Percentiles rank a stretch among this genome's conserved stretches.
phyloP scores from a whole-genome alignment of 2,113 vertebrate species.

The Sinocyclocheilus grahami region DNA sequence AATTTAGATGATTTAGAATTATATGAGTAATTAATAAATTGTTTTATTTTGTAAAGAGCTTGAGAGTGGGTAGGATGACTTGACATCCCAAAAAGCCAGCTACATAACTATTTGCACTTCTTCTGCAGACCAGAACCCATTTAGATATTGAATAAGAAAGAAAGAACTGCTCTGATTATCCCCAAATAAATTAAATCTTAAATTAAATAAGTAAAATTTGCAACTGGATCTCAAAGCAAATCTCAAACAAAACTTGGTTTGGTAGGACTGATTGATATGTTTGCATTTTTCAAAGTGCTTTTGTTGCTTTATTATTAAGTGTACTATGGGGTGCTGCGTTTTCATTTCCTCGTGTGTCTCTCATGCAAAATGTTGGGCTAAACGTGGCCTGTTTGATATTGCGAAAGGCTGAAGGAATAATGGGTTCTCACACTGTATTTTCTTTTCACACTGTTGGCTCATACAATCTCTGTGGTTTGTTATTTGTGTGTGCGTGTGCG shows the following conservation, averaged over 20 bases:
- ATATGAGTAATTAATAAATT: slow-evolving; percentile 13
- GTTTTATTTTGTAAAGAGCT: not conserved
- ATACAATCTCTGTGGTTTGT: slow-evolving; percentile 42
- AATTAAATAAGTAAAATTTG: not conserved
- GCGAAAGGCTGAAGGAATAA: not conserved
- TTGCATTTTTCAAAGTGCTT: not conserved
- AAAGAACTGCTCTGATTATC: not conserved
- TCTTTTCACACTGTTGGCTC: slow-evolving; percentile 47
- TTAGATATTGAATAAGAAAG: slow-evolving; percentile 32
- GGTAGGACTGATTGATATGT: not conserved
- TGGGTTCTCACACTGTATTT: slow-evolving; percentile 17
- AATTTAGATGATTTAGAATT: slow-evolving; percentile 8
- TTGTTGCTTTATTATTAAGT: slow-evolving; percentile 4
- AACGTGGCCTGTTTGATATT: not conserved
- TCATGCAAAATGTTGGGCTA: not conserved
- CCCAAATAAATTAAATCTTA: not conserved
- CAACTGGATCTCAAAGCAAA: not conserved
- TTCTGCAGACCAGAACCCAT: not conserved
- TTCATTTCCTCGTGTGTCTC: slow-evolving; percentile 28
- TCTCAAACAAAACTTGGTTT: not conserved
- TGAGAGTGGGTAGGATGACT: not conserved
- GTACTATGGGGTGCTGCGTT: not conserved
- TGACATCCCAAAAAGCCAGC: not conserved
- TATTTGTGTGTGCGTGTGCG: too few relatives aligned
- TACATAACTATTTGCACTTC: not conserved